These are phyloP conservation scores for Dryoscopus gambensis DNA, from an alignment of 2,113 vertebrate genomes.

Conservation along the genomic window DNA sequence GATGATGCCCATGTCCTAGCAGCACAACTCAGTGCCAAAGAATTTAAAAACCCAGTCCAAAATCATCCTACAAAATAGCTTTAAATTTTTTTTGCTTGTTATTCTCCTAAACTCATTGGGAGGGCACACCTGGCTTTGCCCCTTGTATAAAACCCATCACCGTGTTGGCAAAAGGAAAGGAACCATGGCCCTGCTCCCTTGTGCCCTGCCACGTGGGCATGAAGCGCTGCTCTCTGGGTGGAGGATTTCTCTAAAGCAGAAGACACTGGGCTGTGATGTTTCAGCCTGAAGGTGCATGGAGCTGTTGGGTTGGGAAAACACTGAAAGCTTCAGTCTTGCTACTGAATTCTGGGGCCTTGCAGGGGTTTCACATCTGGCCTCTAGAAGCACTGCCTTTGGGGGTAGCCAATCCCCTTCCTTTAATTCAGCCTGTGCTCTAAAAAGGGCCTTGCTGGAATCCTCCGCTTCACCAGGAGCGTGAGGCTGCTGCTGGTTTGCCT, in stretches of 20 bases:
- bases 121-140: neutral
- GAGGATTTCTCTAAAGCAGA: neutral
- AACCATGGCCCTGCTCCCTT: fast-evolving
- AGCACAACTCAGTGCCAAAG: neutral
- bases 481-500: neutral
- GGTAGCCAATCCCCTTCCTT: fast-evolving
- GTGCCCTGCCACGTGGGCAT: fast-evolving
- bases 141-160: neutral
- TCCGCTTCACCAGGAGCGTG: fast-evolving
- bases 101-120: neutral
- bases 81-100: neutral
- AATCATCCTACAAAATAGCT: neutral
- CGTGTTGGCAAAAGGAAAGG: fast-evolving
- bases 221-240: neutral
- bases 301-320: neutral
- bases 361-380: neutral
- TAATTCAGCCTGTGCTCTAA: neutral
- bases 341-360: neutral
- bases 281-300: neutral
- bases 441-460: neutral
- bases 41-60: neutral
- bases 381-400: neutral
- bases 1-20: neutral
- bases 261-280: neutral
- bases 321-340: neutral